Conservation (phyloP, 2,113 vertebrate genomes). For the Sarotherodon lohbergeri region DNA sequence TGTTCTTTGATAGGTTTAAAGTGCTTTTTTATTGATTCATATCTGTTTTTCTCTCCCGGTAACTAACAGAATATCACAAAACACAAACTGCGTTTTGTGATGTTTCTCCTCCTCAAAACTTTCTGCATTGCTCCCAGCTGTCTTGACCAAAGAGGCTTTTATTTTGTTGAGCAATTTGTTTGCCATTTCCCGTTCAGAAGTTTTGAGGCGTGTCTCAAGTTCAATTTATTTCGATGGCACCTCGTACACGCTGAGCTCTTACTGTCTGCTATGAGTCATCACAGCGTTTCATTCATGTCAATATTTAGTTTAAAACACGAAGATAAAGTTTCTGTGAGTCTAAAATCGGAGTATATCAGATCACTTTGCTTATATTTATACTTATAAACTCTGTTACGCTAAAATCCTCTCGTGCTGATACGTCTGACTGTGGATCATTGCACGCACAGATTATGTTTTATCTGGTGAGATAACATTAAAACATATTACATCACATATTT, state of each 20-base stretch:
- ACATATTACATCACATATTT: neutral
- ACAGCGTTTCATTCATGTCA: neutral
- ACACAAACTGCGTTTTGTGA: neutral
- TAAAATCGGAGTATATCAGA: neutral
- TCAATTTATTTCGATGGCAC: neutral
- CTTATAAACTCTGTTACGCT: neutral
- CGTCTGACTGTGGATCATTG: neutral
- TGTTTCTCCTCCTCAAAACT: neutral
- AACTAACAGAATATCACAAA: neutral
- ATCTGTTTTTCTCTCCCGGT: fast-evolving
- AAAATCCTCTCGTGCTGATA: neutral
- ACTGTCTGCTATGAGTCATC: fast-evolving
- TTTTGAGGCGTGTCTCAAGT: neutral
- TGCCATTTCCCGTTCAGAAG: neutral
- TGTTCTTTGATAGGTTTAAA: neutral
- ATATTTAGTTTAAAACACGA: neutral
- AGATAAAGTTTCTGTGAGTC: neutral
- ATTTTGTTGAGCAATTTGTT: neutral
- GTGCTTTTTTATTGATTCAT: neutral
- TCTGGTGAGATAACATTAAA: neutral
- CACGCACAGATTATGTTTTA: neutral
- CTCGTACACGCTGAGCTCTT: neutral
- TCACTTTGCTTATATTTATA: neutral
- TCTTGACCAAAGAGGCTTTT: neutral
- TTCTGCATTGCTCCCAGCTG: neutral